Evolutionary conservation across 2,888 invertebrate species (phyloP).

Genomic region (Acrocyrtus sp.): DNA sequence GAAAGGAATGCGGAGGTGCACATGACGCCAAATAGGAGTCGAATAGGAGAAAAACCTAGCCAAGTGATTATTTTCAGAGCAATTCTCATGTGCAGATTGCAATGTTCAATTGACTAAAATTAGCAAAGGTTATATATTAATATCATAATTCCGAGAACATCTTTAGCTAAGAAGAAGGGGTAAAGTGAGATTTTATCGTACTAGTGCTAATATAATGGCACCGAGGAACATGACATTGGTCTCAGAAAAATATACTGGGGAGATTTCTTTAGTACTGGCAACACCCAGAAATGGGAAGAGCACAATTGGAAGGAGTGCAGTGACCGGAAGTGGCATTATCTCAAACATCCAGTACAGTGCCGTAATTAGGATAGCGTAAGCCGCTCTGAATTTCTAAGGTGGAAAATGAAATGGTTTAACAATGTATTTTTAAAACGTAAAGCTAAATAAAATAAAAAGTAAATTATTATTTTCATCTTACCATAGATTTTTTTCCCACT

Average conservation of each 20-base stretch:
- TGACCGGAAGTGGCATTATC: constrained; percentile 81
- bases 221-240: constrained; percentile 65
- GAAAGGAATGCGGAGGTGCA: constrained; percentile 92
- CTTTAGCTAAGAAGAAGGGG: too few species aligned
- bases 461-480: too few species aligned
- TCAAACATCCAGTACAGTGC: constrained; percentile 86
- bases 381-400: constrained; percentile 74
- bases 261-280: constrained; percentile 67
- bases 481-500: constrained; percentile 3
- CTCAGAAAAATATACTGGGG: constrained; percentile 49
- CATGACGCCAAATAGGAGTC: constrained; percentile 85
- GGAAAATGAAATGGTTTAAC: too few species aligned
- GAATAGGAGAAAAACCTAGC: constrained; percentile 33
- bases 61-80: constrained; percentile 67
- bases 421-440: constrained; percentile 53
- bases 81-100: constrained; percentile 68
- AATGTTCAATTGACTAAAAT: constrained; percentile 69
- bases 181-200: too few species aligned
- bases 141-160: too few species aligned
- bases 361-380: constrained; percentile 83
- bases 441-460: too few species aligned
- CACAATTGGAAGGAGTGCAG: constrained; percentile 84
- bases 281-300: constrained; percentile 85
- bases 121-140: too few species aligned
- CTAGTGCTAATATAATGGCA: constrained; percentile 68